Evolutionary conservation across 2,888 invertebrate genomes (phyloP).

Genomic region (Plebejus argus): DNA sequence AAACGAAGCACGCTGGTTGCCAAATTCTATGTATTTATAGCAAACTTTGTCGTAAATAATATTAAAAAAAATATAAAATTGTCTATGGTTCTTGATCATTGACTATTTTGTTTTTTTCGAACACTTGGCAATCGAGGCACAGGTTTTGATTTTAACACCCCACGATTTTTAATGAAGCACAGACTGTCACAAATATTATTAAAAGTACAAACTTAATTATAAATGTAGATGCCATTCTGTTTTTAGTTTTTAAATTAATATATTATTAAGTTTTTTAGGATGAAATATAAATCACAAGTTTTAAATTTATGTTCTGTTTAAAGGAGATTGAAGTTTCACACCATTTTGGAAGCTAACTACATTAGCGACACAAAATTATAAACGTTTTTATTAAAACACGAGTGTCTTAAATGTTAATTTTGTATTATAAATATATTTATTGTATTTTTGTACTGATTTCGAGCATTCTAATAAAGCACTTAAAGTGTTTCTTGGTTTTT

Average conservation of each 20-base stretch:
- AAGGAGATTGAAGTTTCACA: not conserved
- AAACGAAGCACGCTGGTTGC: conserved; percentile 12
- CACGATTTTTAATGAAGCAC: conserved; percentile 23
- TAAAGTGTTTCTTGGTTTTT: conserved; percentile 55
- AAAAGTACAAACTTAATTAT: conserved; percentile 35
- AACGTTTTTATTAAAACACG: not conserved
- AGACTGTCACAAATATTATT: conserved; percentile 29
- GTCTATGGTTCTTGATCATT: not conserved
- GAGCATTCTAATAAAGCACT: conserved; percentile 70
- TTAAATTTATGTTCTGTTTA: not conserved
- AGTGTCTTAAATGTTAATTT: conserved; percentile 49
- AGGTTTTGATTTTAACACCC: conserved; percentile 26
- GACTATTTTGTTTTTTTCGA: not conserved
- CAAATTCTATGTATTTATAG: not conserved
- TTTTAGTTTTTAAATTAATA: conserved; percentile 24
- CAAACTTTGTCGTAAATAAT: not conserved
- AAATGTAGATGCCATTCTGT: conserved; percentile 25
- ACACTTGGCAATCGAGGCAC: conserved; percentile 17
- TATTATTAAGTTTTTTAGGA: conserved; percentile 15
- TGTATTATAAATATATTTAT: conserved; percentile 64
- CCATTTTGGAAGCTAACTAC: not conserved
- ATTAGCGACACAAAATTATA: not conserved
- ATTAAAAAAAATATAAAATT: not conserved
- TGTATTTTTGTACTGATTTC: conserved; percentile 69
- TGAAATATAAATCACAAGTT: not conserved